Percentiles rank a stretch among this genome's conserved stretches.
Evolutionary conservation across 2,888 invertebrate species (phyloP).

Genomic region (Eristalis tenax): DNA sequence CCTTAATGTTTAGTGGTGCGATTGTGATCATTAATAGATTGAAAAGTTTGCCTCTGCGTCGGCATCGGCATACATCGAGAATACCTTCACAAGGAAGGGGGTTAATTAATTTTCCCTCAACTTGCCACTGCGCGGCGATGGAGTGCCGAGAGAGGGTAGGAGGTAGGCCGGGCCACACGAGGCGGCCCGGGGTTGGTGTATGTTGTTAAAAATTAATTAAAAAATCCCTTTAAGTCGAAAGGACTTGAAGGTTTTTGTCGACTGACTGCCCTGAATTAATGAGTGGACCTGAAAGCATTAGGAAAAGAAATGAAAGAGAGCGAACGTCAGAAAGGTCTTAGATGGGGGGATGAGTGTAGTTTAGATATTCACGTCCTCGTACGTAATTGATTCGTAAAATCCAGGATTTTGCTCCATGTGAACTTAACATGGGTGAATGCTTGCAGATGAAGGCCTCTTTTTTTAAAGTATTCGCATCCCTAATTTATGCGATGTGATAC

Average conservation of each 20-base stretch:
- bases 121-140: not conserved
- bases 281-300: slow-evolving; percentile 46
- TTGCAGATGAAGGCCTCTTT: slow-evolving; percentile 35
- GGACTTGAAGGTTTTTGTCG: slow-evolving; percentile 56
- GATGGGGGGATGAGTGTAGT: not conserved
- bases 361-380: slow-evolving; percentile 41
- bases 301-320: not conserved
- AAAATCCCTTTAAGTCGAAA: slow-evolving; percentile 62
- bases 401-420: slow-evolving; percentile 38
- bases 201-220: slow-evolving; percentile 68
- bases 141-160: not conserved
- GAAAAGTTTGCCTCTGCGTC: slow-evolving; percentile 46
- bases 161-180: not conserved
- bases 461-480: slow-evolving; percentile 49
- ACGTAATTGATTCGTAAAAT: slow-evolving; percentile 59
- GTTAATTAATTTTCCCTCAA: slow-evolving; percentile 58
- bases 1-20: slow-evolving; percentile 67
- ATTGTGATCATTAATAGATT: slow-evolving; percentile 69
- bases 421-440: slow-evolving; percentile 53
- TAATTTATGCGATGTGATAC: slow-evolving; percentile 55
- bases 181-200: not conserved
- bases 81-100: not conserved
- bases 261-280: slow-evolving; percentile 70
- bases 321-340: not conserved
- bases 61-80: not conserved